A percentile compares a stretch with the other conserved stretches of the same genome.
phyloP scores from a whole-genome alignment of 2,113 vertebrate species.

The Leptosomus discolor region DNA sequence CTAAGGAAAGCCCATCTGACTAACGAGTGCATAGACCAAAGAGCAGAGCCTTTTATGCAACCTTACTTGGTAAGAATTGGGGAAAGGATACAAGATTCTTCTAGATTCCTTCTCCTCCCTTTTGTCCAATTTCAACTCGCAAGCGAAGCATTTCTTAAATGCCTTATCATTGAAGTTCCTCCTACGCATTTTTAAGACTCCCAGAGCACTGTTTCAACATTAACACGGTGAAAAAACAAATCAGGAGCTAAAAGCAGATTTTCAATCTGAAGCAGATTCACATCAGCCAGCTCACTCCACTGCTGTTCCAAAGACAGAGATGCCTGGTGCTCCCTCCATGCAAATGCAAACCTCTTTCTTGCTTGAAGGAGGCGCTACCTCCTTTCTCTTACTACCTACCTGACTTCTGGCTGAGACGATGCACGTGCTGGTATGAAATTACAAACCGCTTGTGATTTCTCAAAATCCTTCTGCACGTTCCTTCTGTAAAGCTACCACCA shows the following conservation, averaged over 20 bases:
- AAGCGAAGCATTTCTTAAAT: background rate
- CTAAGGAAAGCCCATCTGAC: background rate
- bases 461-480: background rate
- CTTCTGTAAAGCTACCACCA: background rate
- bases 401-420: background rate
- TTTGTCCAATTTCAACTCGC: background rate
- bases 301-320: background rate
- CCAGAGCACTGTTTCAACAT: background rate
- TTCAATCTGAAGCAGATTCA: background rate
- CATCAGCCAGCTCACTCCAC: background rate
- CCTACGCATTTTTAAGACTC: background rate
- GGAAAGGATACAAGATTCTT: background rate
- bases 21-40: background rate
- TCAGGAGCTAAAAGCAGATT: background rate
- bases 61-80: background rate
- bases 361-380: background rate
- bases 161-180: background rate
- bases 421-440: rapidly evolving
- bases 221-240: background rate
- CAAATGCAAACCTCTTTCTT: background rate
- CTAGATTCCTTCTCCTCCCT: background rate
- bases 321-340: background rate
- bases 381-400: background rate
- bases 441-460: background rate
- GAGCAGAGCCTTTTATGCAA: background rate